These are phyloP conservation scores for Heliconius congener DNA, from an alignment of 1,140 invertebrate species.

Conservation along the genomic window DNA sequence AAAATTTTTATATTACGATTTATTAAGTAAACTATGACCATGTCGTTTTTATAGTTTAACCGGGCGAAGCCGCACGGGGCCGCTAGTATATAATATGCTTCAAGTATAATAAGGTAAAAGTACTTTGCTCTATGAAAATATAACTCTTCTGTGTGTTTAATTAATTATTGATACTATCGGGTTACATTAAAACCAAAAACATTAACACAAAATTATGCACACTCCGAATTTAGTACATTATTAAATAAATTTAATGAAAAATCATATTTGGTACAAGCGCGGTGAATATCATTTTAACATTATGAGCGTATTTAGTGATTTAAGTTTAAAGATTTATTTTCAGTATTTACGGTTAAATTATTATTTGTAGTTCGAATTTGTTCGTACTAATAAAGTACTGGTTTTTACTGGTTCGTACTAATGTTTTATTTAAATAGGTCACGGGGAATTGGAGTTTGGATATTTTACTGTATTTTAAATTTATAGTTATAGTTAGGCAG, in stretches of 20 bases:
- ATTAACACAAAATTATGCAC: neutral
- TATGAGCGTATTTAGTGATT: neutral
- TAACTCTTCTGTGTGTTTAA: neutral
- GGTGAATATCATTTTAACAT: neutral
- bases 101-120: neutral
- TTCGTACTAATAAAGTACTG: neutral
- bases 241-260: neutral
- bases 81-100: no score
- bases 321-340: neutral
- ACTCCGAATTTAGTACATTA: neutral
- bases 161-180: neutral
- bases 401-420: neutral
- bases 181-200: neutral
- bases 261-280: neutral
- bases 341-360: constrained; percentile 1
- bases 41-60: no score
- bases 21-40: no score
- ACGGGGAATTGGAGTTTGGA: no score
- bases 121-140: neutral
- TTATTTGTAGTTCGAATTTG: neutral
- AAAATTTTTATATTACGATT: no score
- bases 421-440: no score
- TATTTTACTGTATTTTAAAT: no score
- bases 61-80: no score
- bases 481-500: no score